A percentile compares a stretch with the other conserved stretches of the same genome.
phyloP scores from a whole-genome alignment of 2,797 vertebrate genomes.

The Phataginus tetradactyla region DNA sequence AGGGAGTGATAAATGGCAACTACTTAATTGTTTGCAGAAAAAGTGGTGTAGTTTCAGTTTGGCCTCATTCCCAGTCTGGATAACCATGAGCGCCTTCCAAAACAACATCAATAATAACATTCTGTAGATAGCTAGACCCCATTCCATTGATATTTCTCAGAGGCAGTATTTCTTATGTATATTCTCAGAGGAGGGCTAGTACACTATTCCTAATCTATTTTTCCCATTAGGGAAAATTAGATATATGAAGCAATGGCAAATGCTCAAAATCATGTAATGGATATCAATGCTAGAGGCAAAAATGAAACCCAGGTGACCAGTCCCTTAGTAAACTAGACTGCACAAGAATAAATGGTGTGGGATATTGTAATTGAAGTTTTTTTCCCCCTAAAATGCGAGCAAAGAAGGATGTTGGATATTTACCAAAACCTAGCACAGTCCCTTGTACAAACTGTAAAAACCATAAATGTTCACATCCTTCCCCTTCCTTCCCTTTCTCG shows the following conservation, averaged over 20 bases:
- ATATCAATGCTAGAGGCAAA: conserved; percentile 23
- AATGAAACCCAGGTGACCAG: conserved; percentile 43
- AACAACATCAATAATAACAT: conserved; percentile 66
- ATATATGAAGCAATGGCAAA: conserved; percentile 16
- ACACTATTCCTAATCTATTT: conserved; percentile 63
- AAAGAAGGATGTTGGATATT: conserved; percentile 9
- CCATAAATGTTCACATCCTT: background rate
- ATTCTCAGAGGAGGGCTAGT: conserved; percentile 12
- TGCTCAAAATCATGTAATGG: background rate
- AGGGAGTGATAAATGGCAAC: conserved; percentile 69
- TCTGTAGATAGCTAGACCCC: conserved; percentile 38
- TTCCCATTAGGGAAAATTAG: conserved; percentile 65
- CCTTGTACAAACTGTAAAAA: background rate
- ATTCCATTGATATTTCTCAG: conserved; percentile 41
- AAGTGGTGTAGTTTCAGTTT: conserved; percentile 67
- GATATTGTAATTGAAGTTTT: background rate
- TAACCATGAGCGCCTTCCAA: conserved; percentile 46
- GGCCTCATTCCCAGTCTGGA: conserved; percentile 66
- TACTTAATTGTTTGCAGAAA: conserved; percentile 72
- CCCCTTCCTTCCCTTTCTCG: background rate
- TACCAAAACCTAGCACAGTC: background rate
- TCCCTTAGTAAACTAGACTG: background rate
- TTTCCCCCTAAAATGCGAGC: background rate
- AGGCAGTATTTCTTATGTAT: conserved; percentile 45
- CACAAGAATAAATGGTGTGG: background rate